Evolutionary conservation across 2,888 invertebrate genomes (phyloP).

Genomic region (Trachelus stipa): DNA sequence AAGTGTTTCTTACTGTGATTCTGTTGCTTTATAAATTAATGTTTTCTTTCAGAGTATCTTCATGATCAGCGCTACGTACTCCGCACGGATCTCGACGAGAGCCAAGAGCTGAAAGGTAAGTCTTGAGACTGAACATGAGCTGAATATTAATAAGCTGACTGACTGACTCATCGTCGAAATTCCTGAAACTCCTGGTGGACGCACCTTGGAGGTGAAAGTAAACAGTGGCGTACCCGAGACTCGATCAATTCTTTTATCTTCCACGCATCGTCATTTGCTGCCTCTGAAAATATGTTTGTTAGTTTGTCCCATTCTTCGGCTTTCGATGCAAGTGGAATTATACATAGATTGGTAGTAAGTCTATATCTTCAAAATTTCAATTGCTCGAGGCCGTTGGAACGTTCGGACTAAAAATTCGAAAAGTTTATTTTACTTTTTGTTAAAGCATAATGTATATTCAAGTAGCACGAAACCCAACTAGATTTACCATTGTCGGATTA

Average conservation of each 20-base stretch:
- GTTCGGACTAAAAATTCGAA: background rate
- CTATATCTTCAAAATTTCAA: background rate
- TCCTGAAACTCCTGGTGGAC: background rate
- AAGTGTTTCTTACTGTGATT: background rate
- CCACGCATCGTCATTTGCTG: background rate
- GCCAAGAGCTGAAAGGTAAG: slow-evolving; percentile 50
- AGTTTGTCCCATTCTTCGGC: background rate
- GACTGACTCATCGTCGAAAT: slow-evolving; percentile 19
- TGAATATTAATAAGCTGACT: slow-evolving; percentile 38
- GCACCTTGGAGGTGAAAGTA: background rate
- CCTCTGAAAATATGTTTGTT: background rate
- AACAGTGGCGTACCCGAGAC: background rate
- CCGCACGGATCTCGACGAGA: slow-evolving; percentile 42
- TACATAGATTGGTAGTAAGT: background rate
- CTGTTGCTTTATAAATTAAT: background rate
- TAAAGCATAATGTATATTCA: background rate
- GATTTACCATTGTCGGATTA: slow-evolving; percentile 18
- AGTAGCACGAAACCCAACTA: background rate
- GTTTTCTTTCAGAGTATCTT: slow-evolving; percentile 68
- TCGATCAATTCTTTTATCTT: background rate
- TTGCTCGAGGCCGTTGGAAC: too few species aligned
- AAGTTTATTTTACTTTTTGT: background rate
- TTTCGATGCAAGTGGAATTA: background rate
- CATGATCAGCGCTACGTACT: slow-evolving; percentile 69
- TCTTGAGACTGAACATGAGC: slow-evolving; percentile 42